These are phyloP conservation scores for Harpalus rubripes DNA, from an alignment of 2,888 invertebrate species.

Conservation along the genomic window DNA sequence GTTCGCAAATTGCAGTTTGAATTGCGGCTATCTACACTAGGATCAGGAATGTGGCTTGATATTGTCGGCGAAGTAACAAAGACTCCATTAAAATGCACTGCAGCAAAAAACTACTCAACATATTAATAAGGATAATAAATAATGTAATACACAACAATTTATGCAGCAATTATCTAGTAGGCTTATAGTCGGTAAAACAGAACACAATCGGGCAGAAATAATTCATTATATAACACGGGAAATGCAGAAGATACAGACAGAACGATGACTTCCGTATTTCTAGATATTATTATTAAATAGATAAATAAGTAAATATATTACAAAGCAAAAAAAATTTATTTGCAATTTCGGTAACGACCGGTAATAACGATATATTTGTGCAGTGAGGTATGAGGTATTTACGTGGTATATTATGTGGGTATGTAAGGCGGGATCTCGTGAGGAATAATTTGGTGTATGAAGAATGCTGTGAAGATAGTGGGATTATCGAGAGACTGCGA, in stretches of 20 bases:
- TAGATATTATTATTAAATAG: too few species aligned
- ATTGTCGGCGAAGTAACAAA: constrained; percentile 33
- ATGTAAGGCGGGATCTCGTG: too few species aligned
- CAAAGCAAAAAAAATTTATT: too few species aligned
- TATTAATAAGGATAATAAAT: constrained; percentile 46
- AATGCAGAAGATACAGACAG: neutral
- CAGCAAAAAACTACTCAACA: constrained; percentile 34
- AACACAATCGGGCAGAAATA: neutral
- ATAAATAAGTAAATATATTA: too few species aligned
- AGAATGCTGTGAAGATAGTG: too few species aligned
- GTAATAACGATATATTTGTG: too few species aligned
- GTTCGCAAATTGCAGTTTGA: constrained; percentile 32
- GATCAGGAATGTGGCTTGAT: constrained; percentile 35
- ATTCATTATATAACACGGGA: constrained; percentile 5
- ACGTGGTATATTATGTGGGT: too few species aligned
- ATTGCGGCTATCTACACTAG: constrained; percentile 29
- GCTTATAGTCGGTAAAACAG: constrained; percentile 12
- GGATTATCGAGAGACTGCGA: too few species aligned
- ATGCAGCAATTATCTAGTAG: constrained; percentile 40
- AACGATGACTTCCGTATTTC: too few species aligned
- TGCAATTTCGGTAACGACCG: too few species aligned
- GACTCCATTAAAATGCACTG: constrained; percentile 26
- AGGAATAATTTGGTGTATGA: too few species aligned
- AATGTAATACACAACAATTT: constrained; percentile 38
- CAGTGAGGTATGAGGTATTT: too few species aligned